Base-by-base conservation (phyloP, 2,797 vertebrate species). In the Typhlichthys subterraneus region DNA sequence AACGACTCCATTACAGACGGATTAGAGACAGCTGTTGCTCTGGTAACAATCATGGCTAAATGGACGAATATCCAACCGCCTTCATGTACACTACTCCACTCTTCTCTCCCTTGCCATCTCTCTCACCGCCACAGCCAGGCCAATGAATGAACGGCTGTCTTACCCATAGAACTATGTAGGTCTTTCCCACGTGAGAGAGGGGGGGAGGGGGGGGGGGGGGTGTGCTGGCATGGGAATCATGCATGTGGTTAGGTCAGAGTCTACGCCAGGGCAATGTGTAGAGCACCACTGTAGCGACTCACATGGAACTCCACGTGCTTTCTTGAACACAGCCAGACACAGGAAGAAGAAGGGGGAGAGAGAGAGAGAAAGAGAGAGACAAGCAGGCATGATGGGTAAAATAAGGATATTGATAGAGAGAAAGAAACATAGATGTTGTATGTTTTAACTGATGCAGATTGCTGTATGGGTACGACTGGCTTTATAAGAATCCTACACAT, bases 301-400 rank as follows among this genome's bases (percentile, higher is more conserved):
- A 90, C 81, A 83, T 87, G 85, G 78, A 83, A 63, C 72, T 56
- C 78, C 86, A 87, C 70, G 84, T 89, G 86, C 75, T 62, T n/a
- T 69, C 77, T 68, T 65, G 14, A 12, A 64, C 56, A 33, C 50
- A 52, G 63, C 17, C 5, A 46, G 63, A 45, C 13, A 23, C 17
- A 15, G 47, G 3, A 29, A 10, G 23, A 10, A 31, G 53, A 38
- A 45, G 3, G n/a, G 13, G 10, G 12, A 17, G 50, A 31, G 45
- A 55, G 45, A 14, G 14, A 13, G 10, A 7, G 33, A 12, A 19
- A 6, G 11, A 49, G 50, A 15, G 23, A 11, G 7, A 38, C 29
- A 46, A n/a, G 45, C 2, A 5, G 53, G 3, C n/a, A 52, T 14
- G 5, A 15, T 13, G 5, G 8, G 15, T 14, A 9, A 52, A 9